Evolutionary conservation across 2,888 invertebrate genomes (phyloP).

Genomic region (Xylophagus ater): DNA sequence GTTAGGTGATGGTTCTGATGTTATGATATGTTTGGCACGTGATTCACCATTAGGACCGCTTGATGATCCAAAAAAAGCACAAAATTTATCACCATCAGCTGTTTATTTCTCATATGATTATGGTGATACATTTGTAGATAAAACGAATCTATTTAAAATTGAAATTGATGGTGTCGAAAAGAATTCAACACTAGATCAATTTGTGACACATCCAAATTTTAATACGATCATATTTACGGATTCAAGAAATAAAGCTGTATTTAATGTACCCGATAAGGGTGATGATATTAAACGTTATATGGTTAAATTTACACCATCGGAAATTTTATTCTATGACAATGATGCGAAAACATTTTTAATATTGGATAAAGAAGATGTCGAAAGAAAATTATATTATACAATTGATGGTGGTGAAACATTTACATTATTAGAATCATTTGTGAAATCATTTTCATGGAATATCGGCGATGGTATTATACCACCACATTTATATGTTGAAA

Average conservation of each 20-base stretch:
- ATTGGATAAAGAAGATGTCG: conserved; percentile 58
- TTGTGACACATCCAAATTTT: conserved; percentile 71
- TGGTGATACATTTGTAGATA: conserved; percentile 66
- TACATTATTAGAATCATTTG: conserved; percentile 54
- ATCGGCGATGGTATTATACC: conserved; percentile 43
- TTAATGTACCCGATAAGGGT: conserved; percentile 65
- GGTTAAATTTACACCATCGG: conserved; percentile 65
- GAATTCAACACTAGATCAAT: conserved; percentile 69
- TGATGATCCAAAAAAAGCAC: conserved; percentile 29
- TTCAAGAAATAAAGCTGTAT: conserved; percentile 60
- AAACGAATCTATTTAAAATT: conserved; percentile 55
- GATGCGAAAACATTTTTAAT: conserved; percentile 58
- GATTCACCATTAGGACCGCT: conserved; percentile 47
- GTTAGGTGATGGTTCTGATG: conserved; percentile 79
- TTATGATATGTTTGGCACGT: conserved; percentile 74
- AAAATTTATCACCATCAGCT: conserved; percentile 56
- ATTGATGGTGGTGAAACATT: conserved; percentile 64
- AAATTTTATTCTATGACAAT: conserved; percentile 63
- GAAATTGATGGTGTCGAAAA: conserved; percentile 41
- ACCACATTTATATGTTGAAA: conserved; percentile 54
- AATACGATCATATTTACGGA: conserved; percentile 79
- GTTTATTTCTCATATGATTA: conserved; percentile 80
- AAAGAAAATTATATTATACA: conserved; percentile 61
- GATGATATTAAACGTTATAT: conserved; percentile 49
- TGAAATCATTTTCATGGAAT: conserved; percentile 70